Conservation (phyloP, 2,113 vertebrate species). For the Cercopithecus mona region DNA sequence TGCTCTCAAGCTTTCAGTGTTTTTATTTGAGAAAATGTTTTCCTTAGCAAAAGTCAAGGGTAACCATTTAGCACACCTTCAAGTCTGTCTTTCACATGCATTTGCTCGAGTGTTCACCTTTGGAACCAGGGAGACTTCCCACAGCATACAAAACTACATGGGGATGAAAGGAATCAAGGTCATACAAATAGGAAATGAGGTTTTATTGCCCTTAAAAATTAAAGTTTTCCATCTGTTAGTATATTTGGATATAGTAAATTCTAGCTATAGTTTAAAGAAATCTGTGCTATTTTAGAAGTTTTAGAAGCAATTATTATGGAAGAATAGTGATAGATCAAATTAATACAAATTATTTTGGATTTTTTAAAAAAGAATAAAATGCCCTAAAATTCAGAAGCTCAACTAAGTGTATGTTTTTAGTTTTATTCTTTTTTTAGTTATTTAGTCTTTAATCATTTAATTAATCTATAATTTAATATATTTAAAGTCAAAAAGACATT, state of each 20-base stretch:
- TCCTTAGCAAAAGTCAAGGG: conserved; percentile 4
- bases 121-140: neutral
- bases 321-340: neutral
- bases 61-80: neutral
- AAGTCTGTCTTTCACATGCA: neutral
- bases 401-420: neutral
- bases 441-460: neutral
- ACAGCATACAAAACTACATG: neutral
- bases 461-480: neutral
- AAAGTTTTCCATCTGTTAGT: neutral
- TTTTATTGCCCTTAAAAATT: neutral
- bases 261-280: conserved; percentile 13
- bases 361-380: neutral
- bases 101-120: neutral
- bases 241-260: neutral
- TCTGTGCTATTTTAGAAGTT: neutral
- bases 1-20: neutral
- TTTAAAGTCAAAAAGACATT: neutral
- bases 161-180: neutral
- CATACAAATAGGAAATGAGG: neutral
- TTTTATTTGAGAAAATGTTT: conserved; percentile 39
- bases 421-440: neutral
- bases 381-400: neutral
- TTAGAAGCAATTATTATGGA: neutral
- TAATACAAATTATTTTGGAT: neutral